These are phyloP conservation scores for Drosophila nr. perissopoda DNA, from an alignment of 2,888 invertebrate genomes.

Conservation along the genomic window DNA sequence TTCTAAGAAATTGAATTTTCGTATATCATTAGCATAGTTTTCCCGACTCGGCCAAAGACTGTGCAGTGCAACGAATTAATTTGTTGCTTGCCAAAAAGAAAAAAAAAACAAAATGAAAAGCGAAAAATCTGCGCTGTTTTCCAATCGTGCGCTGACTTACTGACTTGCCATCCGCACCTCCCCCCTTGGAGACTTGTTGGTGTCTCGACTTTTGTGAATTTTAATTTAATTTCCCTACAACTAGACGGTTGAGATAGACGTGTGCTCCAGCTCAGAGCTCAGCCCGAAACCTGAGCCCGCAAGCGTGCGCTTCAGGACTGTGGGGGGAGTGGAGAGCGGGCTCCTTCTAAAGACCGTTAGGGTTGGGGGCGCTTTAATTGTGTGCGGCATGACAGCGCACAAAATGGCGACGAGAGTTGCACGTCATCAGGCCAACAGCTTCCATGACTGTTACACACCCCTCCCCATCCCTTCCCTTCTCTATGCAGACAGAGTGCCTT, in stretches of 20 bases:
- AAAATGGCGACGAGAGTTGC: conserved; percentile 78
- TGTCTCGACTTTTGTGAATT: conserved; percentile 72
- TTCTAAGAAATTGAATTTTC: conserved; percentile 50
- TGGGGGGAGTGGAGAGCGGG: not conserved
- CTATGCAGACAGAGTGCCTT: conserved; percentile 27
- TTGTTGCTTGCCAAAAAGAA: conserved; percentile 56
- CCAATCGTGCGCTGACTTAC: conserved; percentile 75
- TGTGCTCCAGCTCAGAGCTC: conserved; percentile 66
- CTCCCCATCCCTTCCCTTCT: not conserved
- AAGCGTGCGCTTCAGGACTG: not conserved
- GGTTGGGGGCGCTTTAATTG: conserved; percentile 75
- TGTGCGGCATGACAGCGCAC: conserved; percentile 80
- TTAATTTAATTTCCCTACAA: conserved; percentile 79
- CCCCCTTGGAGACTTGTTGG: conserved; percentile 1
- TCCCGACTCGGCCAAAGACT: conserved; percentile 38
- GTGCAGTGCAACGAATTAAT: conserved; percentile 70
- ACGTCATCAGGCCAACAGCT: conserved; percentile 69
- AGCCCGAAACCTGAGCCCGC: conserved; percentile 33
- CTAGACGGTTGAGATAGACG: conserved; percentile 76
- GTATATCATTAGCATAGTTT: conserved; percentile 78
- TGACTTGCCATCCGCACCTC: conserved; percentile 42
- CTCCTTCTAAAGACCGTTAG: conserved; percentile 42
- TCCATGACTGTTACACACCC: not conserved
- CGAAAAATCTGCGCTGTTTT: conserved; percentile 70
- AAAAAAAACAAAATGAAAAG: conserved; percentile 27